Evolutionary conservation across 2,888 invertebrate species (phyloP).

Genomic region (Drosophila mimetica): DNA sequence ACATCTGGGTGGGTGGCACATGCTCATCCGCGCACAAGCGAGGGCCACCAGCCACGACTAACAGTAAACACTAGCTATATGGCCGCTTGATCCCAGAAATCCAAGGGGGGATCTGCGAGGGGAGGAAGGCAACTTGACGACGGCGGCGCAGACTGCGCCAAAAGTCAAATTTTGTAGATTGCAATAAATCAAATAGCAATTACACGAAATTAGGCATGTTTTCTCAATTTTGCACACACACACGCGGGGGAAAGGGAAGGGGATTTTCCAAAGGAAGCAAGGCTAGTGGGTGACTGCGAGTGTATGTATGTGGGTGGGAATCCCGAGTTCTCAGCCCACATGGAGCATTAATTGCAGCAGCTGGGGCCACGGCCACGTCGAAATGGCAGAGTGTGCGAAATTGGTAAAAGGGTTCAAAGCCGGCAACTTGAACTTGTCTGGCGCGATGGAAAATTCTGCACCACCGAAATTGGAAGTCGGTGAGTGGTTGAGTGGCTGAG

Average conservation of each 20-base stretch:
- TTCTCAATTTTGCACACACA: slow-evolving; percentile 75
- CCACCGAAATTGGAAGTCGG: slow-evolving; percentile 5
- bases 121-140: slow-evolving; percentile 24
- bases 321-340: slow-evolving; percentile 53
- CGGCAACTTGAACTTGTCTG: slow-evolving; percentile 78
- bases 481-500: slow-evolving; percentile 11
- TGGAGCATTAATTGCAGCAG: slow-evolving; percentile 78
- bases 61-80: slow-evolving; percentile 53
- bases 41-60: slow-evolving; percentile 53
- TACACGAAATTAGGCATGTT: slow-evolving; percentile 84
- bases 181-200: slow-evolving; percentile 84
- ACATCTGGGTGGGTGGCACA: slow-evolving; percentile 60
- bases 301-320: slow-evolving; percentile 21
- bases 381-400: slow-evolving; percentile 61
- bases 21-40: slow-evolving; percentile 7
- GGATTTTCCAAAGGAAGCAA: background rate
- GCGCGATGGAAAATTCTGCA: slow-evolving; percentile 27
- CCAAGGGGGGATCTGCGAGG: slow-evolving; percentile 31
- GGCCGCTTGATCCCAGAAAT: slow-evolving; percentile 27
- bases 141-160: slow-evolving; percentile 69
- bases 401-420: slow-evolving; percentile 77
- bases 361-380: slow-evolving; percentile 62
- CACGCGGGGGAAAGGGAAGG: slow-evolving; percentile 3
- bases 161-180: slow-evolving; percentile 82
- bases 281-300: background rate